phyloP scores from a whole-genome alignment of 2,888 invertebrate genomes.

The Eurytoma adleriae region DNA sequence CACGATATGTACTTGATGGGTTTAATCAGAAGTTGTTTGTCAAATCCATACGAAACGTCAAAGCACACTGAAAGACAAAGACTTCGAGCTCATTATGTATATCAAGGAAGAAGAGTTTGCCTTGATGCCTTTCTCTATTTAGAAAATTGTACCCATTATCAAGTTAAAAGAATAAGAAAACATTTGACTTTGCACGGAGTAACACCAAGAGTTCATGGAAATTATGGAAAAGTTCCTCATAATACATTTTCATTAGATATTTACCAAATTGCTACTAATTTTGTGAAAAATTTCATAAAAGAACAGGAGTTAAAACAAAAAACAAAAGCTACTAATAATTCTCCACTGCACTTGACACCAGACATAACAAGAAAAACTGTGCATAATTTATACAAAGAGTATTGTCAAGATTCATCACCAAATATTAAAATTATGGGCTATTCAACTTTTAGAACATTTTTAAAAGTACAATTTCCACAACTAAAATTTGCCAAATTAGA shows the following conservation, averaged over 20 bases:
- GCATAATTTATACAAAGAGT: constrained; percentile 86
- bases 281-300: constrained; percentile 85
- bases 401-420: constrained; percentile 83
- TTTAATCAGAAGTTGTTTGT: constrained; percentile 88
- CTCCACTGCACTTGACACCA: constrained; percentile 78
- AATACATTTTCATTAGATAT: constrained; percentile 88
- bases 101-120: constrained; percentile 87
- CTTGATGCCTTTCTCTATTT: constrained; percentile 87
- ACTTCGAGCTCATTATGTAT: constrained; percentile 86
- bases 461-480: constrained; percentile 89
- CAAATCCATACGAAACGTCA: constrained; percentile 84
- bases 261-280: constrained; percentile 87
- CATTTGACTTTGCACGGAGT: constrained; percentile 89
- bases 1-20: constrained; percentile 92
- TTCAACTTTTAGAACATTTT: constrained; percentile 87
- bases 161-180: constrained; percentile 86
- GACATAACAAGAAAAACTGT: constrained; percentile 83
- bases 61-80: constrained; percentile 85
- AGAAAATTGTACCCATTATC: constrained; percentile 88
- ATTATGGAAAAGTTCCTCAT: constrained; percentile 88
- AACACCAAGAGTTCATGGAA: constrained; percentile 87
- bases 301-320: constrained; percentile 80
- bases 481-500: constrained; percentile 83
- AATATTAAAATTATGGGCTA: constrained; percentile 88
- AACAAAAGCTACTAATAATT: constrained; percentile 77